Evolutionary conservation across 2,888 invertebrate species (phyloP).

Genomic region (Seladonia tumulorum): DNA sequence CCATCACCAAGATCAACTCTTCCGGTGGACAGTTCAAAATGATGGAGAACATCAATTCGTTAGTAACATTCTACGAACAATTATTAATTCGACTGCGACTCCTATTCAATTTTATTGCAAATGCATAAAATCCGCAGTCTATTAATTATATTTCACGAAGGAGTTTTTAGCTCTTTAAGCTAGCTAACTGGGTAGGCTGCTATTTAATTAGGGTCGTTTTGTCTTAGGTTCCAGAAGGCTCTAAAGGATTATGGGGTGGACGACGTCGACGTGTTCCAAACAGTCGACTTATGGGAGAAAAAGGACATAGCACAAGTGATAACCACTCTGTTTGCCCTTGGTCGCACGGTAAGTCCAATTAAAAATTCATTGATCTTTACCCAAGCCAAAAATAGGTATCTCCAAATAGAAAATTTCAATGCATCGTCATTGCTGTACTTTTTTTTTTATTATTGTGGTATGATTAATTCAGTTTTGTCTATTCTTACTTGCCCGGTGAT

Average conservation of each 20-base stretch:
- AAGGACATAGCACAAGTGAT: slow-evolving; percentile 95
- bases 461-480: no score
- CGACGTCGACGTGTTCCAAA: slow-evolving; percentile 97
- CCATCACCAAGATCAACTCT: slow-evolving; percentile 95
- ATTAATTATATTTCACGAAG: neutral
- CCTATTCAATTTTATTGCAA: no score
- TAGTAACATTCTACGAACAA: slow-evolving; percentile 78
- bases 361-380: no score
- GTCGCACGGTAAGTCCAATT: slow-evolving; percentile 88
- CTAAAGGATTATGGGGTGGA: slow-evolving; percentile 94
- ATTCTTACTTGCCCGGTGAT: no score
- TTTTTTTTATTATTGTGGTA: no score
- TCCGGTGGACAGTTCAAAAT: slow-evolving; percentile 99
- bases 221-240: slow-evolving; percentile 92
- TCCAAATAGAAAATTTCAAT: no score
- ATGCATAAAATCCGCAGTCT: no score
- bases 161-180: neutral
- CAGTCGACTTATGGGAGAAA: slow-evolving; percentile 98
- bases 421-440: no score
- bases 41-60: slow-evolving; percentile 99
- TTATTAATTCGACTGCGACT: neutral
- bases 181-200: neutral
- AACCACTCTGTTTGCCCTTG: slow-evolving; percentile 93
- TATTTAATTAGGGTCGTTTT: neutral
- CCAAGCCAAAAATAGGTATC: no score